Conservation (phyloP, 2,888 invertebrate species). For the Miltochrista miniata region DNA sequence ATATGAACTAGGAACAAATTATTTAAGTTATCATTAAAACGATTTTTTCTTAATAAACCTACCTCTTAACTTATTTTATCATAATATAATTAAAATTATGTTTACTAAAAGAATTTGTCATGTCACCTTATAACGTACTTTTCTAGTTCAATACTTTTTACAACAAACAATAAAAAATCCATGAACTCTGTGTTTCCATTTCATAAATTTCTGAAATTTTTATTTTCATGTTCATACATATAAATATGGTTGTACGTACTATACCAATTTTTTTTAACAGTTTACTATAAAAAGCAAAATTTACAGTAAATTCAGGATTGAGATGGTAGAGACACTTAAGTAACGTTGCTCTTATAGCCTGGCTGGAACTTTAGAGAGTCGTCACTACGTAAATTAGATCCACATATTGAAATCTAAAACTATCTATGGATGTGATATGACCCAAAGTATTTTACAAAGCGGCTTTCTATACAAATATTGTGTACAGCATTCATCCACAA, state of each 20-base stretch:
- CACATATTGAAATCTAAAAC: slow-evolving; percentile 15
- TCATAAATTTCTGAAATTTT: no score
- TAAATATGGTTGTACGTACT: no score
- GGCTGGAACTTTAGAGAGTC: slow-evolving; percentile 35
- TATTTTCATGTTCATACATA: no score
- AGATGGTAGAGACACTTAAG: slow-evolving; percentile 24
- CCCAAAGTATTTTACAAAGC: slow-evolving; percentile 13
- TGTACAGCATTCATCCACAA: background rate
- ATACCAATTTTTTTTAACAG: no score
- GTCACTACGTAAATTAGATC: slow-evolving; percentile 36
- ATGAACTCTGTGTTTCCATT: slow-evolving; percentile 1
- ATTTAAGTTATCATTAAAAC: slow-evolving; percentile 40
- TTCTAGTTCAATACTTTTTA: slow-evolving; percentile 20
- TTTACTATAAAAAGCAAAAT: no score
- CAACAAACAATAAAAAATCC: slow-evolving; percentile 17
- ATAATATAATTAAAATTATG: slow-evolving; percentile 12
- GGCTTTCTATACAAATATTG: background rate
- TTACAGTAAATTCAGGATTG: background rate
- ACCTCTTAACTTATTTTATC: slow-evolving; percentile 19
- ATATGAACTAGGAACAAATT: slow-evolving; percentile 59
- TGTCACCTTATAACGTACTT: slow-evolving; percentile 29
- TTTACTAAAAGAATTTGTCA: slow-evolving; percentile 37
- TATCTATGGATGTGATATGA: slow-evolving; percentile 3
- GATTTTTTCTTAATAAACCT: slow-evolving; percentile 37
- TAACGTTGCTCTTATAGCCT: slow-evolving; percentile 14